Conservation (phyloP, 1,140 invertebrate genomes). For the Euwallacea similis region DNA sequence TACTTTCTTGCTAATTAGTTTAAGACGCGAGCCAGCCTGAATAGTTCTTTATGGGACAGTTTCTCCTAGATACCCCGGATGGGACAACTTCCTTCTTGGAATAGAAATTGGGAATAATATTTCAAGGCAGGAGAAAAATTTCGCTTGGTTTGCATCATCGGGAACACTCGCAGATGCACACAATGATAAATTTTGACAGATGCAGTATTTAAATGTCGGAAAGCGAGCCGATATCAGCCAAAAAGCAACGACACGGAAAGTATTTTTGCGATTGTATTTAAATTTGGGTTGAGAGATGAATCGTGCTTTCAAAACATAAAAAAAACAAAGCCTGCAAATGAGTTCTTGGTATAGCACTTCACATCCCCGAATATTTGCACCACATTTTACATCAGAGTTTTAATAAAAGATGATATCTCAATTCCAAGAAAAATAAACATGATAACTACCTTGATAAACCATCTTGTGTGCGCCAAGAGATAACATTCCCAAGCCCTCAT, state of each 20-base stretch:
- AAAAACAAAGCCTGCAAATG: conserved; percentile 15
- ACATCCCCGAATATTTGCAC: too few species aligned
- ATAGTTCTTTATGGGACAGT: conserved; percentile 12
- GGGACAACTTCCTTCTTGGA: not conserved
- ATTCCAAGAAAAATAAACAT: not conserved
- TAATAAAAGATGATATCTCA: too few species aligned
- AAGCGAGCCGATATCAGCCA: not conserved
- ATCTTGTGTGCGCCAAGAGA: not conserved
- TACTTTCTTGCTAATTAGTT: conserved; percentile 23
- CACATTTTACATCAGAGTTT: too few species aligned
- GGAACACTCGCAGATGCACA: conserved; percentile 2
- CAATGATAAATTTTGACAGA: conserved; percentile 23
- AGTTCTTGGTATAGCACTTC: conserved; percentile 3
- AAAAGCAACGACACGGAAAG: conserved; percentile 10
- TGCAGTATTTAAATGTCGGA: conserved; percentile 20
- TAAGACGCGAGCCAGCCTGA: conserved; percentile 11
- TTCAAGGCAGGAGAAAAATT: not conserved
- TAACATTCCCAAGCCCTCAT: conserved; percentile 19
- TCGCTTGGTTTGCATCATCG: not conserved
- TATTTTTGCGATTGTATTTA: conserved; percentile 27
- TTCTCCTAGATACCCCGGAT: not conserved
- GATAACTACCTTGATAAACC: conserved; percentile 13
- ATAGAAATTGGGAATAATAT: not conserved
- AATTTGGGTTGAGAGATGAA: conserved; percentile 18
- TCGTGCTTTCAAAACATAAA: not conserved